Evolutionary conservation across 2,888 invertebrate genomes (phyloP).

Genomic region (Ferdinandea cuprea): DNA sequence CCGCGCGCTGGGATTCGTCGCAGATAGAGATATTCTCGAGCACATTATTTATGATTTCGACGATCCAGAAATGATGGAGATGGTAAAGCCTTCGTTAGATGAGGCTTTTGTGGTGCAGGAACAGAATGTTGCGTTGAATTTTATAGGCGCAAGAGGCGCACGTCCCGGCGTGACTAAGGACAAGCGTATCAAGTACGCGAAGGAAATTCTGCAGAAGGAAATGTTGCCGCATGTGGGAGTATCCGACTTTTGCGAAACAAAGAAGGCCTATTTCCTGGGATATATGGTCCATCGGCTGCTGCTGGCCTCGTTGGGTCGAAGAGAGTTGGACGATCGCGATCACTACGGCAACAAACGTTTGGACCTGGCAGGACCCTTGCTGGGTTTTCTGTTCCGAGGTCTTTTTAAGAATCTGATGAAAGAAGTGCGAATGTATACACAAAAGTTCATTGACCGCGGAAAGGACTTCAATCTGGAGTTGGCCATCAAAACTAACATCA

Average conservation of each 20-base stretch:
- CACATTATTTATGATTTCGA: conserved; percentile 99
- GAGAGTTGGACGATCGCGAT: conserved; percentile 99
- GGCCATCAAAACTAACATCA: conserved; percentile 96
- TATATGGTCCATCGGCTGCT: conserved; percentile 99
- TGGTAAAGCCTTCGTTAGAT: conserved; percentile 99
- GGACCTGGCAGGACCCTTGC: conserved; percentile 97
- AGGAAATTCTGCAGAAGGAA: conserved; percentile 99
- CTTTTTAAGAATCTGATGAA: conserved; percentile 98
- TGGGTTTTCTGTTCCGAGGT: conserved; percentile 98
- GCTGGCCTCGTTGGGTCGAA: conserved; percentile 95
- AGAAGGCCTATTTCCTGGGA: conserved; percentile 98
- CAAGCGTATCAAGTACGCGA: conserved; percentile 99
- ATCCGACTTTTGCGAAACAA: conserved; percentile 99
- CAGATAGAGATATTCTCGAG: conserved; percentile 99
- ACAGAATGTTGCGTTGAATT: conserved; percentile 98
- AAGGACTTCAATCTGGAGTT: conserved; percentile 98
- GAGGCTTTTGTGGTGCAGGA: conserved; percentile 99
- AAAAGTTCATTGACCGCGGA: conserved; percentile 99
- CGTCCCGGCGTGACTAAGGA: conserved; percentile 99
- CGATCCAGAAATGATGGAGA: conserved; percentile 99
- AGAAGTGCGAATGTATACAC: conserved; percentile 98
- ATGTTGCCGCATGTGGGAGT: conserved; percentile 99
- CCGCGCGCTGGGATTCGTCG: conserved; percentile 99
- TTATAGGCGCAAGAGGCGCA: conserved; percentile 98
- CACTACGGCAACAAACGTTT: conserved; percentile 99